Conservation (phyloP, 2,113 vertebrate genomes). For the Panurus biarmicus region DNA sequence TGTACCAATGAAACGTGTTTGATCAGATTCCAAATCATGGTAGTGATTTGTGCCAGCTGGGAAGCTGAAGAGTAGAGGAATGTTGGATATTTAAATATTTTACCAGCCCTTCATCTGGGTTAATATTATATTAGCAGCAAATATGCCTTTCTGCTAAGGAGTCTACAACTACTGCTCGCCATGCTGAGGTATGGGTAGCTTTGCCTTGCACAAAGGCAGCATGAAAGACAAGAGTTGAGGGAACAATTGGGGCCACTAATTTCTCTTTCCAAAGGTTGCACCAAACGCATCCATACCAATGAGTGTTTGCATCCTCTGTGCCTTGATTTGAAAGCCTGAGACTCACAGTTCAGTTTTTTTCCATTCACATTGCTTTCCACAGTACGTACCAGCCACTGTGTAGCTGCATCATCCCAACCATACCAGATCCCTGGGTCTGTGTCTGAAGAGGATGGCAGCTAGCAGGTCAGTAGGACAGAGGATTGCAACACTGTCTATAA, state of each 20-base stretch:
- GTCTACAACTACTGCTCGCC: not conserved
- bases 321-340: not conserved
- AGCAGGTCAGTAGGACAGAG: not conserved
- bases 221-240: not conserved
- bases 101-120: not conserved
- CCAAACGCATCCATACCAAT: not conserved
- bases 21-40: slow-evolving; percentile 19
- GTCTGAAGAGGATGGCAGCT: not conserved
- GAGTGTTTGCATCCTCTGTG: not conserved
- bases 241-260: not conserved
- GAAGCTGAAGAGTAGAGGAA: not conserved
- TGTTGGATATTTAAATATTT: slow-evolving; percentile 45
- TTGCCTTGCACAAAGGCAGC: not conserved
- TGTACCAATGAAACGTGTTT: slow-evolving; percentile 24
- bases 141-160: not conserved
- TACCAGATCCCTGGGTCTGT: too few relatives aligned
- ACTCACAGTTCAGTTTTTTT: not conserved
- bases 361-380: not conserved
- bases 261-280: not conserved
- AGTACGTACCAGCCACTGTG: not conserved
- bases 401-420: not conserved
- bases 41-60: slow-evolving; percentile 22
- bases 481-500: not conserved
- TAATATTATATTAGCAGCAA: slow-evolving; percentile 14
- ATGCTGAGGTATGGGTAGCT: rapidly evolving